Conservation (phyloP, 2,888 invertebrate genomes). For the Polydrusus tereticollis region DNA sequence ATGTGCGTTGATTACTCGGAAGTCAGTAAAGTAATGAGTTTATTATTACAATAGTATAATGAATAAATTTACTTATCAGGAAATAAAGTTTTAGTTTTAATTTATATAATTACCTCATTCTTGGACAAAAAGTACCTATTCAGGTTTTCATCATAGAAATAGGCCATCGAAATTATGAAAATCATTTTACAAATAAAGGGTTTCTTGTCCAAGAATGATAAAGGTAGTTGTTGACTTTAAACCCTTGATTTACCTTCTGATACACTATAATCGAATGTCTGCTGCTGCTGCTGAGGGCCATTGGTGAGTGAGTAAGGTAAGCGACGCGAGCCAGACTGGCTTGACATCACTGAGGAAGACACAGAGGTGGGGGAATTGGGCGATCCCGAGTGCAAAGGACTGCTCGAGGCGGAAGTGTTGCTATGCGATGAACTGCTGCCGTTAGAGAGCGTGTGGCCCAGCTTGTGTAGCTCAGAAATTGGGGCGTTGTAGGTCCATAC, state of each 20-base stretch:
- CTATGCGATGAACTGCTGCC: constrained; percentile 73
- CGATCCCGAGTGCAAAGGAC: constrained; percentile 78
- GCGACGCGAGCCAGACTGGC: constrained; percentile 77
- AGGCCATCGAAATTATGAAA: too few relatives aligned
- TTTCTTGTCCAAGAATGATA: too few relatives aligned
- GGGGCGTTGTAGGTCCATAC: constrained; percentile 95
- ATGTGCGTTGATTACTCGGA: too few relatives aligned
- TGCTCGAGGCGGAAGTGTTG: constrained; percentile 79
- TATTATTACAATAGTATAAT: too few relatives aligned
- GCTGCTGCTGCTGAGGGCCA: constrained; percentile 55
- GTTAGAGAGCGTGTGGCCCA: constrained; percentile 73
- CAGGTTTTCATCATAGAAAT: too few relatives aligned
- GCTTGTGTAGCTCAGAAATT: constrained; percentile 69
- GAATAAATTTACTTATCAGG: too few relatives aligned
- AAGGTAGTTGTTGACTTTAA: too few relatives aligned
- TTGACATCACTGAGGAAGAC: constrained; percentile 90
- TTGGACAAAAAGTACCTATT: too few relatives aligned
- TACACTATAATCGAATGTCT: constrained; percentile 76
- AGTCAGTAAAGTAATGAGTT: too few relatives aligned
- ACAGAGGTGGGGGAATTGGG: constrained; percentile 84
- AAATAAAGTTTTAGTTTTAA: too few relatives aligned
- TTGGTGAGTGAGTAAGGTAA: constrained; percentile 68
- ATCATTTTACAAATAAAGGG: too few relatives aligned
- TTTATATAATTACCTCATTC: too few relatives aligned
- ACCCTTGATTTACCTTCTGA: constrained; percentile 72